A percentile compares a stretch with the other conserved stretches of the same genome.
phyloP scores from a whole-genome alignment of 1,140 invertebrate genomes.

The Polyergus mexicanus region DNA sequence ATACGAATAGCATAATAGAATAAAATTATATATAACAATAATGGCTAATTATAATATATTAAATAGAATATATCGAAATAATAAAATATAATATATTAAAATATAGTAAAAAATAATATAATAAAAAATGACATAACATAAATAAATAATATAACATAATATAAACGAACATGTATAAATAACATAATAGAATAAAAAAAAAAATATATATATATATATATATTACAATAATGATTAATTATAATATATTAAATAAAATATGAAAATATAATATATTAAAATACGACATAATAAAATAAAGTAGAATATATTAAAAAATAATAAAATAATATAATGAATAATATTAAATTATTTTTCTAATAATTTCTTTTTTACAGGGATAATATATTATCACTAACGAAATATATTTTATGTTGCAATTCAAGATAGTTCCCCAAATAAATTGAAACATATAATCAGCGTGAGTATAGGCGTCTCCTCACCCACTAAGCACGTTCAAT shows the following conservation, averaged over 20 bases:
- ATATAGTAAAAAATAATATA: too few relatives aligned
- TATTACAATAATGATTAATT: too few relatives aligned
- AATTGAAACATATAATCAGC: neutral
- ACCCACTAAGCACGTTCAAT: conserved; percentile 27
- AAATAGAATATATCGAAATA: neutral
- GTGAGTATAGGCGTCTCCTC: neutral
- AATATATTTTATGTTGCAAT: conserved; percentile 15
- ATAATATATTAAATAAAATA: too few relatives aligned
- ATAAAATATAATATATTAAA: neutral
- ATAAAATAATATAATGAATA: neutral
- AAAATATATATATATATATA: too few relatives aligned
- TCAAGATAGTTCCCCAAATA: neutral
- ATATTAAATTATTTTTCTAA: neutral
- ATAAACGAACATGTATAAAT: too few relatives aligned
- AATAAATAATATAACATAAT: too few relatives aligned
- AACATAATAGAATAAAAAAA: too few relatives aligned
- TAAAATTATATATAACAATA: too few relatives aligned
- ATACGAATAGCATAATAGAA: too few relatives aligned
- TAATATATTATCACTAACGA: neutral
- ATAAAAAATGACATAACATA: too few relatives aligned
- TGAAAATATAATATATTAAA: too few relatives aligned
- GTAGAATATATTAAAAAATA: neutral
- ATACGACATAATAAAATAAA: too few relatives aligned
- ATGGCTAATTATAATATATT: neutral
- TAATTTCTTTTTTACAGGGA: neutral